Evolutionary conservation across 2,113 vertebrate species (phyloP).

Genomic region (Paramisgurnus dabryanus): DNA sequence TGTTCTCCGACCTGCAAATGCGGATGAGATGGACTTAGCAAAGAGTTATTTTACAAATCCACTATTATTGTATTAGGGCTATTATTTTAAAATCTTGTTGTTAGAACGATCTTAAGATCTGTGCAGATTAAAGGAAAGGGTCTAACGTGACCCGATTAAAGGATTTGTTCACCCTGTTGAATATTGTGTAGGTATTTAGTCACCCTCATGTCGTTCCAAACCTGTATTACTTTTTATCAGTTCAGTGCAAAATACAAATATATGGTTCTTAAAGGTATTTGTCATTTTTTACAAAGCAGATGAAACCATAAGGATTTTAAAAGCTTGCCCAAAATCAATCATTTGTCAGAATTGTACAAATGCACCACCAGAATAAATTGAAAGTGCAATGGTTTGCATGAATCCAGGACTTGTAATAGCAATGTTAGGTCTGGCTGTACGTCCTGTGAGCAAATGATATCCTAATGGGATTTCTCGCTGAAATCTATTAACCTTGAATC

Average conservation of each 20-base stretch:
- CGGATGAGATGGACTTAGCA: not conserved
- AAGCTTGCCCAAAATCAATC: not conserved
- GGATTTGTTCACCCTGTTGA: not conserved
- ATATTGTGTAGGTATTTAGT: not conserved
- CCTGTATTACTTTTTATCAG: no score
- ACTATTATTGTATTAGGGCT: not conserved
- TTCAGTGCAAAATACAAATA: no score
- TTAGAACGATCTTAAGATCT: not conserved
- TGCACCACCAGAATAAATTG: constrained; percentile 1
- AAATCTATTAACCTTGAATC: constrained; percentile 51
- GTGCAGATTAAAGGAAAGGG: not conserved
- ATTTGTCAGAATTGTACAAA: not conserved
- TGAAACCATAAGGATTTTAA: not conserved
- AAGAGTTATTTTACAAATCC: not conserved
- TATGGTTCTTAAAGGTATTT: no score
- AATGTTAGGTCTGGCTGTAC: constrained; percentile 39
- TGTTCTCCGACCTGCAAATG: not conserved
- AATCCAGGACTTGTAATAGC: constrained; percentile 31
- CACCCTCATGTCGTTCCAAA: not conserved
- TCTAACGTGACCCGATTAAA: not conserved
- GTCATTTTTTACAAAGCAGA: no score
- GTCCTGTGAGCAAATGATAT: constrained; percentile 38
- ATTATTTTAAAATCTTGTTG: constrained; percentile 17
- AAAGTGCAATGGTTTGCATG: constrained; percentile 20
- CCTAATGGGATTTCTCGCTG: constrained; percentile 44